Evolutionary conservation across 1,140 invertebrate species (phyloP).

Genomic region (Ladona fulva): DNA sequence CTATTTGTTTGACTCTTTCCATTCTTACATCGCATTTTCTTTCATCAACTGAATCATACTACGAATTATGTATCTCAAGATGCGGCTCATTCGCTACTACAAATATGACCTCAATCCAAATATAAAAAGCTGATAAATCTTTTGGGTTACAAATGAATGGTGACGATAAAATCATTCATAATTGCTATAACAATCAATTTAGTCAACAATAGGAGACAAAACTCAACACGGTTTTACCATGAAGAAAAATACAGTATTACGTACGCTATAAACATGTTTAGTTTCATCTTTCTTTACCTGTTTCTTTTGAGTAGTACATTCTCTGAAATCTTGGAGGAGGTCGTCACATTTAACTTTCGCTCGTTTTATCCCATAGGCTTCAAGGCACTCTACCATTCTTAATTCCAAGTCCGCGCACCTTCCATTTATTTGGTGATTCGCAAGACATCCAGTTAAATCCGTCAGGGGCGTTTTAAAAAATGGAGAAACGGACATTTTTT

Average conservation of each 20-base stretch:
- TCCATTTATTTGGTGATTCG: slow-evolving; percentile 50
- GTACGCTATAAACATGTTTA: no score
- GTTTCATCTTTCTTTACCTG: slow-evolving; percentile 39
- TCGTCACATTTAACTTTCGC: slow-evolving; percentile 46
- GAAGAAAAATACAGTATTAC: no score
- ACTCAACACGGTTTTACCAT: neutral
- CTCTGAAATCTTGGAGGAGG: slow-evolving; percentile 52
- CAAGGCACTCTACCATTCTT: slow-evolving; percentile 57
- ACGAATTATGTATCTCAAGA: no score
- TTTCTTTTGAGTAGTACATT: slow-evolving; percentile 50
- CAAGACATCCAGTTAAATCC: slow-evolving; percentile 50
- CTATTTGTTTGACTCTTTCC: no score
- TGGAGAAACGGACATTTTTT: slow-evolving; percentile 53
- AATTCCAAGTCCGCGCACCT: slow-evolving; percentile 55
- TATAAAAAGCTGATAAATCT: no score
- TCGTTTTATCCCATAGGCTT: slow-evolving; percentile 57
- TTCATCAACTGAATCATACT: no score
- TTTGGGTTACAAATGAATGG: no score
- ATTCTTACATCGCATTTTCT: no score
- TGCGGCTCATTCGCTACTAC: no score
- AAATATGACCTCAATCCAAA: no score
- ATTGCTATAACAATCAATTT: no score
- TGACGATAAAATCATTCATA: no score
- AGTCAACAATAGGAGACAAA: neutral
- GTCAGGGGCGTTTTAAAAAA: slow-evolving; percentile 53